phyloP scores from a whole-genome alignment of 2,797 vertebrate genomes.

The Linurgus olivaceus region DNA sequence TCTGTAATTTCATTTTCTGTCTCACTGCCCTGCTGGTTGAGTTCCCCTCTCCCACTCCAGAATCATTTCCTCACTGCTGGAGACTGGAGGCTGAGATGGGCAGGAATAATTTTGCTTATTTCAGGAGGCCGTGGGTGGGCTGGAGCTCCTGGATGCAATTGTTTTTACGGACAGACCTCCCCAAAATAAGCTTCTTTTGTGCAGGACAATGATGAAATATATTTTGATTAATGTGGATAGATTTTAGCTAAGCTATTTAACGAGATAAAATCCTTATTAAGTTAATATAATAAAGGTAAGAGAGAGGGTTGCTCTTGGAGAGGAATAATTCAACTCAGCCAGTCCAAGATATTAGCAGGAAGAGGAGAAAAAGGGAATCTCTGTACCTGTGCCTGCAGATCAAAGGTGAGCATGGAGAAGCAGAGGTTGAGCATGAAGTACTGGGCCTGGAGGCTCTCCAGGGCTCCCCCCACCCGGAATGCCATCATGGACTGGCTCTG shows the following conservation, averaged over 20 bases:
- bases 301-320: background rate
- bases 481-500: conserved; percentile 84
- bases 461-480: conserved; percentile 84
- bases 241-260: background rate
- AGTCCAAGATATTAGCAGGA: background rate
- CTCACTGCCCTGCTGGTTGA: background rate
- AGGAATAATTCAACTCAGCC: background rate
- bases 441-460: conserved; percentile 81
- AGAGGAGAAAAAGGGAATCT: background rate
- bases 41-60: background rate
- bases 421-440: conserved; percentile 85
- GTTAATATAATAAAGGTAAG: background rate
- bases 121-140: background rate
- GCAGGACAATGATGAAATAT: background rate
- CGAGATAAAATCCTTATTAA: background rate
- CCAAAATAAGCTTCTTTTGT: background rate
- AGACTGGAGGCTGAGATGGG: background rate
- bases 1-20: background rate
- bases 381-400: conserved; percentile 86
- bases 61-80: background rate
- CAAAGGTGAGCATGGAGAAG: conserved; percentile 88
- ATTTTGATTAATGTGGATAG: background rate
- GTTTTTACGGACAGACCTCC: background rate
- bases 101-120: background rate
- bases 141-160: background rate